These are phyloP conservation scores for Phortica variegata DNA, from an alignment of 1,140 invertebrate genomes.

Conservation along the genomic window DNA sequence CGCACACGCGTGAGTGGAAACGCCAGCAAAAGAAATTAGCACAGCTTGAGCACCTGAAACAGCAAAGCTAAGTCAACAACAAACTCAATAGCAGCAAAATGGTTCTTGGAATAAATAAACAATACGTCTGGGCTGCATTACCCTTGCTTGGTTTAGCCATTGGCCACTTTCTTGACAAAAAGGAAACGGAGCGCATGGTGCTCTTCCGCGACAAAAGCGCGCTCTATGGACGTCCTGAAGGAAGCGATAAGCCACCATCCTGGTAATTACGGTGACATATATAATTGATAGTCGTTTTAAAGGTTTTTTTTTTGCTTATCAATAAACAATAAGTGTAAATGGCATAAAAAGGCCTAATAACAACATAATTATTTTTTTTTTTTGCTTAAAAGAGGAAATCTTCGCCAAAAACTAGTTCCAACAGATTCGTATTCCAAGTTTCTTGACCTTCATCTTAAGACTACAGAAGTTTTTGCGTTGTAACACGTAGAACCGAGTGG, in stretches of 20 bases:
- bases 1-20: constrained; percentile 72
- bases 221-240: constrained; percentile 67
- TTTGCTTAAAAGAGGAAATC: too few relatives aligned
- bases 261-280: too few relatives aligned
- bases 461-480: too few relatives aligned
- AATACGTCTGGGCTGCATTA: constrained; percentile 56
- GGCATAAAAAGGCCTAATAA: too few relatives aligned
- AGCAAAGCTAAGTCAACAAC: constrained; percentile 24
- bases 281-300: too few relatives aligned
- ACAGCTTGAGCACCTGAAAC: constrained; percentile 26
- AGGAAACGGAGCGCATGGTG: constrained; percentile 70
- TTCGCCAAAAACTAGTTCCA: too few relatives aligned
- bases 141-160: constrained; percentile 62
- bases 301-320: too few relatives aligned
- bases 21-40: constrained; percentile 52
- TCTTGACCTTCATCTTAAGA: too few relatives aligned
- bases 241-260: constrained; percentile 68
- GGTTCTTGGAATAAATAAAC: constrained; percentile 59
- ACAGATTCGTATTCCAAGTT: too few relatives aligned
- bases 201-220: constrained; percentile 75
- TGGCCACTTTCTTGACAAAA: constrained; percentile 66
- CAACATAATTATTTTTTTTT: too few relatives aligned
- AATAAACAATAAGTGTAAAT: too few relatives aligned
- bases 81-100: constrained; percentile 46
- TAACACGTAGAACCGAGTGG: too few relatives aligned